A percentile compares a stretch with the other conserved stretches of the same genome.
phyloP scores from a whole-genome alignment of 2,113 vertebrate genomes.

The Orientallactaga bullata region DNA sequence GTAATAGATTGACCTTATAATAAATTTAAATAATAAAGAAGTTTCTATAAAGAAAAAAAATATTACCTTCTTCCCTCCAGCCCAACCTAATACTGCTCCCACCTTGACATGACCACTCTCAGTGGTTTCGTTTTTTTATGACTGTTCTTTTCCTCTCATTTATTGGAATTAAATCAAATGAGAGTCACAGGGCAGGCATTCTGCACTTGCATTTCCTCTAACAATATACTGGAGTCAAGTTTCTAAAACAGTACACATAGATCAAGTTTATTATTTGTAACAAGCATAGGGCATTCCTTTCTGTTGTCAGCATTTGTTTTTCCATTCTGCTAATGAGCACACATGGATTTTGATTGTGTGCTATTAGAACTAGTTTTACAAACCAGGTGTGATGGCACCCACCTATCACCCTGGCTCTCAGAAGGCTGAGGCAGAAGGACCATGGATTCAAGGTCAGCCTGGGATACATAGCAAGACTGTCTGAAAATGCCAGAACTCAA shows the following conservation, averaged over 20 bases:
- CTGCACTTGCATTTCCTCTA: neutral
- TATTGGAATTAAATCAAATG: slow-evolving; percentile 3
- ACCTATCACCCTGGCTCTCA: too few relatives aligned
- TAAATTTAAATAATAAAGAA: neutral
- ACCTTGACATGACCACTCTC: neutral
- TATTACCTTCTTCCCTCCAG: neutral
- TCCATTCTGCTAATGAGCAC: neutral
- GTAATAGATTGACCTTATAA: neutral
- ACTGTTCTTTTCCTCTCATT: neutral
- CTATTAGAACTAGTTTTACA: neutral
- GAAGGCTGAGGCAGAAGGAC: too few relatives aligned
- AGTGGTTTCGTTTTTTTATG: neutral
- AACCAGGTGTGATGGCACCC: too few relatives aligned
- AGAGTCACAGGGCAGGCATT: neutral
- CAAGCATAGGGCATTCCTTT: neutral
- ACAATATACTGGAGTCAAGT: neutral
- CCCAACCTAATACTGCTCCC: neutral
- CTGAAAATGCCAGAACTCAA: neutral
- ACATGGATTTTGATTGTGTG: neutral
- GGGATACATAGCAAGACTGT: too few relatives aligned
- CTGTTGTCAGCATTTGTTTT: neutral
- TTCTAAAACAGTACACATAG: neutral
- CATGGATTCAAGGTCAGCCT: too few relatives aligned
- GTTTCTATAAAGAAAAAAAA: neutral
- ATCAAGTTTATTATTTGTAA: neutral